Conservation (phyloP, 2,888 invertebrate genomes). For the Ophion ventricosus region DNA sequence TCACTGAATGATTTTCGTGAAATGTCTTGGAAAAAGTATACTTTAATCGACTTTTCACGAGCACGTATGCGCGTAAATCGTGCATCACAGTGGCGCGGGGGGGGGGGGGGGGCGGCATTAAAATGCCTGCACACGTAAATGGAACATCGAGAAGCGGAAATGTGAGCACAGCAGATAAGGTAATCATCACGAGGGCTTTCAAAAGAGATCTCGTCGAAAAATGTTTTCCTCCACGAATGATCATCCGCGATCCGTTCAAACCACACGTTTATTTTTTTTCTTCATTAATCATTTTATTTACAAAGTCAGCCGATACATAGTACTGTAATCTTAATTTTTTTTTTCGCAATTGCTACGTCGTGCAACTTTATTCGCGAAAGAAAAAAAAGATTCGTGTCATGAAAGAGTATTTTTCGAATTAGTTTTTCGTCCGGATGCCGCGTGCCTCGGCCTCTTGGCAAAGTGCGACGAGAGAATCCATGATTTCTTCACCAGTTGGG, state of each 20-base stretch:
- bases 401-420: neutral
- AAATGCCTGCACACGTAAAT: slow-evolving; percentile 39
- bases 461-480: slow-evolving; percentile 79
- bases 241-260: neutral
- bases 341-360: neutral
- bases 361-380: neutral
- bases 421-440: slow-evolving; percentile 67
- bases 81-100: too few relatives aligned
- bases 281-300: neutral
- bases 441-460: slow-evolving; percentile 75
- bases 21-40: too few relatives aligned
- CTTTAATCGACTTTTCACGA: too few relatives aligned
- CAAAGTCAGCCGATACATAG: neutral
- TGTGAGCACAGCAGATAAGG: slow-evolving; percentile 36
- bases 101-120: too few relatives aligned
- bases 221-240: neutral
- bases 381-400: neutral
- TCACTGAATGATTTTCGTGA: too few relatives aligned
- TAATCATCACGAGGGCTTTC: slow-evolving; percentile 9
- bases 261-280: neutral
- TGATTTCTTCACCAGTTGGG: slow-evolving; percentile 87
- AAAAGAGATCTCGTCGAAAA: neutral
- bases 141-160: slow-evolving; percentile 2
- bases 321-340: neutral
- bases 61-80: too few relatives aligned